Evolutionary conservation across 2,888 invertebrate species (phyloP), one percentile per base, ranked within the genome.

Genomic region (Unio pictorum): DNA sequence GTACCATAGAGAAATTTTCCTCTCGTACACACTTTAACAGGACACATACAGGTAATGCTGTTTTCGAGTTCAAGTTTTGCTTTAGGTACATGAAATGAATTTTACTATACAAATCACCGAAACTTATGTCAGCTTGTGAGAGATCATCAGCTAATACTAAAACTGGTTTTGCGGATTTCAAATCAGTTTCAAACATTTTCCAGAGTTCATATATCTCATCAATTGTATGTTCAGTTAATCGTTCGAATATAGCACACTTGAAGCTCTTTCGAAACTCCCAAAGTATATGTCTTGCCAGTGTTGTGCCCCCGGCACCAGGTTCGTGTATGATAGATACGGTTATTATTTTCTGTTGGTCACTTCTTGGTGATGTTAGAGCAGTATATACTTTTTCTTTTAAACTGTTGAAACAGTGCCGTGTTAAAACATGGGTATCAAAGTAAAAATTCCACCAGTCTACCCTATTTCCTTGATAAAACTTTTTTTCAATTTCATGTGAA

Each of bases 361-460:
- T 45, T n/a, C 62, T 17, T 1, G 23, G 59, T 7, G 15, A 45
- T 8, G 28, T 4, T 4, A 59, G 3, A 8, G 34, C 20, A 1
- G 18, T 34, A 8, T n/a, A 6, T 4, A 23, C 15, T 28, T n/a
- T 65, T 1, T 45, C 34, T 20, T 34, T 34, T 18, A 73, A 8
- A 3, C 54, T 57, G 1, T 7, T 20, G 64, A 66, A 64, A 20
- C 56, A 58, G 23, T 64, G 54, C 57, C 67, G 20, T 58, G 30
- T 59, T n/a, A 59, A 61, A 54, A 68, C 68, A 23, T 64, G 71
- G 6, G 55, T 63, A 11, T 59, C 34, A 17, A 69, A 73, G 4
- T 8, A 60, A 28, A 71, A 73, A 61, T 73, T 73, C 66, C 66
- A 73, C 73, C 73, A 73, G 20, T 55, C 64, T 1, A 73, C 73